phyloP scores from a whole-genome alignment of 2,888 invertebrate genomes.

The Patella pellucida region DNA sequence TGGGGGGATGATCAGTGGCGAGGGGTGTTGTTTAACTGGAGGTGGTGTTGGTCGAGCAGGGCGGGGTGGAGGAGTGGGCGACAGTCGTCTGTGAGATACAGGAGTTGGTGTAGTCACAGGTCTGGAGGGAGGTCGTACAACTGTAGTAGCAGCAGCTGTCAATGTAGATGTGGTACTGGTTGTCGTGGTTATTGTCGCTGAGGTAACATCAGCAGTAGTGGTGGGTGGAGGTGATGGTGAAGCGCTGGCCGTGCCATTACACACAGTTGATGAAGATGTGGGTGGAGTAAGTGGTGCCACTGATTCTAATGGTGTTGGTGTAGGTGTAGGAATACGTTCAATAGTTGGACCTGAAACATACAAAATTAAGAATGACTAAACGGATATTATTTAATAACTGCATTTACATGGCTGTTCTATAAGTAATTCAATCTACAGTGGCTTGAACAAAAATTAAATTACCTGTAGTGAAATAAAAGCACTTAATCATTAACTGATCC shows the following conservation, averaged over 20 bases:
- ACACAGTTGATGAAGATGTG: constrained; percentile 20
- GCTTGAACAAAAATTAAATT: no score
- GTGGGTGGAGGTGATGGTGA: constrained; percentile 21
- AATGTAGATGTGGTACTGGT: constrained; percentile 22
- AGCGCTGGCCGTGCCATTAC: constrained; percentile 20
- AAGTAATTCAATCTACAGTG: no score
- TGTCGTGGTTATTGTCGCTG: constrained; percentile 26
- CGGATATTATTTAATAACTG: no score
- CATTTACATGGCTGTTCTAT: no score
- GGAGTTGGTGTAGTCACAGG: constrained; percentile 32
- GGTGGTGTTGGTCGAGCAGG: constrained; percentile 33
- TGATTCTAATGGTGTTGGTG: not conserved
- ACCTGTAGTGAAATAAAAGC: no score
- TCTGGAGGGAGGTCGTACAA: constrained; percentile 23
- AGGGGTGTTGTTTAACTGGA: constrained; percentile 71
- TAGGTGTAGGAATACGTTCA: constrained; percentile 20
- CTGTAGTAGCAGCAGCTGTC: constrained; percentile 20
- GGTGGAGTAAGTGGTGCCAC: constrained; percentile 14
- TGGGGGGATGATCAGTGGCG: constrained; percentile 77
- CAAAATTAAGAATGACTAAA: no score
- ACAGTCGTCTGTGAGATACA: constrained; percentile 73
- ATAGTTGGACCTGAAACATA: constrained; percentile 17
- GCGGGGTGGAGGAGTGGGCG: constrained; percentile 71
- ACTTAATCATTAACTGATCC: no score
- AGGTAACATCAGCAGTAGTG: constrained; percentile 20